Evolutionary conservation across 2,797 vertebrate genomes (phyloP), one percentile per base, ranked within the genome.

Genomic region (Gymnodraco acuticeps): DNA sequence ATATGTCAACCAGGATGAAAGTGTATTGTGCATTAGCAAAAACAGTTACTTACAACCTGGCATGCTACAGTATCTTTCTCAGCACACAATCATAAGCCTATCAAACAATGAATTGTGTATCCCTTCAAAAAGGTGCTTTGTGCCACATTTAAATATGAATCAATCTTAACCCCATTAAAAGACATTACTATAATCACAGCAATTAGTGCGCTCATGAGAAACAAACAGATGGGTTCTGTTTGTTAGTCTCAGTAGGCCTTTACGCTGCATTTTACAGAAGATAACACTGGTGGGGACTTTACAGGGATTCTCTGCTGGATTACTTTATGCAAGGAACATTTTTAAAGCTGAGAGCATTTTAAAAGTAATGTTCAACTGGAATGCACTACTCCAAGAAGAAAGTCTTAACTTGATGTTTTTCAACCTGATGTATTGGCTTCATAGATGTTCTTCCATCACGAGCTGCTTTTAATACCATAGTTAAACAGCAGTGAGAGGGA

Each of bases 151-250:
- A 64, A 59, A 74, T 58, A 67, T 60, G 48, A 68, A 68, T 73
- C 53, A 60, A 72, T 64, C 45, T 58, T 66, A 56, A 74, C 65
- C 70, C 38, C 62, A 70, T 75, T 67, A 67, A 58, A 46, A 67
- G 3, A 74, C 48, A 73, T 73, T 65, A 74, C 71, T 55, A 10
- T 70, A 80, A 73, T 80, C 56, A 63, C 20, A n/a, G 61, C 64
- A 77, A 77, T 83, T 80, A 73, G 54, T 19, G 41, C 0, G 2
- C 64, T 61, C 17, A 43, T 38, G 8, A 10, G 27, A 80, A 60
- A 73, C 68, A 75, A 69, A 69, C 59, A 71, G 53, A 81, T 51
- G 64, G 42, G 54, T 38, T 73, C 14, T 60, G 52, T 73, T 64
- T 62, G 62, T 71, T 42, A 60, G 42, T 3, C 33, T 75, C 46